Base-by-base conservation (phyloP, 2,113 vertebrate genomes). In the Zingel zingel region DNA sequence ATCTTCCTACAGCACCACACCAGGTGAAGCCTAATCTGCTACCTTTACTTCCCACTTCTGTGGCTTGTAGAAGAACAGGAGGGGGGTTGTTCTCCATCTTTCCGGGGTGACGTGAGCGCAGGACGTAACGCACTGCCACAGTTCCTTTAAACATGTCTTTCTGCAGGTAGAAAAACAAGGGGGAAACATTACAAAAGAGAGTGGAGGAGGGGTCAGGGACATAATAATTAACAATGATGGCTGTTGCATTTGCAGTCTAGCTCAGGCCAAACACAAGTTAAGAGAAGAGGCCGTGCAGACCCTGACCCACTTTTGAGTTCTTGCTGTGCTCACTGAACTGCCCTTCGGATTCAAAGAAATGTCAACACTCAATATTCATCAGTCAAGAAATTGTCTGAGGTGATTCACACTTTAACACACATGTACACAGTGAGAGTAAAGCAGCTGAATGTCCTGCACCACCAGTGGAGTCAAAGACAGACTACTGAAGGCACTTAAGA, bases 281-380 rank as follows among this genome's bases (percentile, higher is more conserved):
- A 59, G 36, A 1, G 30, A 33, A 1, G 51, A 4, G 1, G 67
- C 43, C 18, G 18, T 68, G 66, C 56, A 33, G 69, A 59, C 16
- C 0, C 51, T 90, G 89, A 90, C 84, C 90, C 69, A 90, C 65
- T 89, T 93, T 65, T 51, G 27, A 78, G 64, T 59, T 71, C 68
- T 80, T 53, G 64, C 83, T 85, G 74, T 74, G 61, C 50, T 72
- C 48, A 12, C 66, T 59, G 65, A 81, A 83, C 45, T 78, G 67
- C 71, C 13, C 33, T 57, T 57, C 18, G 1, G 33, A 78, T 81
- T 85, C 73, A 82, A 74, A 82, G 74, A 87, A 73, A 85, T 73
- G 78, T 82, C 82, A 83, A 45, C 69, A 47, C 72, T 91, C 78
- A 23, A 72, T 88, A 84, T 75, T 88, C 56, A 77, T 86, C 76